Base-by-base conservation (phyloP, 1,140 invertebrate genomes). In the Cydia splendana region DNA sequence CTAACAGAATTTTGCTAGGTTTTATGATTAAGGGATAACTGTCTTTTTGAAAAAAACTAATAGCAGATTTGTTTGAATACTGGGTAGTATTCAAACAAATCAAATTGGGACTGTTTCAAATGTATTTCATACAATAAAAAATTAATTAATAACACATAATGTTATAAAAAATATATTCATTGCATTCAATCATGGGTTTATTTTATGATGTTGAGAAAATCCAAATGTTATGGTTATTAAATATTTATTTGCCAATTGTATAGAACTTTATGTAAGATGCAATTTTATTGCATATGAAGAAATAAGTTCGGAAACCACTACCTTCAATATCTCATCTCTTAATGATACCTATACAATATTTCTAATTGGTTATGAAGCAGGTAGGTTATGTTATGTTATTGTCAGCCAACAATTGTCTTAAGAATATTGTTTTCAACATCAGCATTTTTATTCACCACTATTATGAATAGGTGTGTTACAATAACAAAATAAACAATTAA, bases 401-500 rank as follows among this genome's bases (percentile, higher is more conserved):
- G 20, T 24, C 57, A 24, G 24, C 7, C 24, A 62, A 62, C 20
- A 20, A 20, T 62, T 10, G 18, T 62, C 9, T 62, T n/a, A 62
- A 24, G 57, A 62, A 24, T 24, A 62, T 62, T 62, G 57, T 62
- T 62, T 24, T 62, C 2, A 62, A 10, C 9, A 24, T 62, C 7
- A 12, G 57, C 10, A 62, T 62, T 62, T 57, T 62, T 62, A 24
- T 62, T 24, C 57, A 12, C 20, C 20, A 18, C 53, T 57, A 51
- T 53, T n/a, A 18, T 53, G 51, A 53, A 53, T 53, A 53, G 57
- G 15, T 24, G 5, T 18, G 18, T 24, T 62, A 62, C 20, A 62
- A 62, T 62, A 62, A 62, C 57, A 62, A 18, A n/a, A 57, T 20
- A 57, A 62, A 62, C 57, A 62, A 62, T 62, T 62, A 62, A 62